Conservation (phyloP, 2,797 vertebrate genomes). For the Distichodus sexfasciatus region DNA sequence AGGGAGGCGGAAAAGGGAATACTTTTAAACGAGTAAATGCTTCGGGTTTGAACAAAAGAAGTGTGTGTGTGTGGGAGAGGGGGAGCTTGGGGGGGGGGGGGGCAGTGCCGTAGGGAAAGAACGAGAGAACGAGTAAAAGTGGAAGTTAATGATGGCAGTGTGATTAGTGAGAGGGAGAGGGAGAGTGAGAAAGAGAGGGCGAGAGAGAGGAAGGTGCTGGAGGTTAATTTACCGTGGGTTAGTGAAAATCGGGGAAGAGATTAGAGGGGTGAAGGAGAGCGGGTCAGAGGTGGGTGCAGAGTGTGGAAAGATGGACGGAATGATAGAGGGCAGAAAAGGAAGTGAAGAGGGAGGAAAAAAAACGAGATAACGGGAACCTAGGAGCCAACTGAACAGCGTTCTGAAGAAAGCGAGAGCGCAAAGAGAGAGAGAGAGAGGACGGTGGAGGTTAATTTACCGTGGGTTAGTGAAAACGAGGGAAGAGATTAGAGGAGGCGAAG, state of each 20-base stretch:
- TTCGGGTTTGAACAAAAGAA: conserved; percentile 1
- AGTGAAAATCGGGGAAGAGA: conserved; percentile 51
- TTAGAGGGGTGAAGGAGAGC: conserved; percentile 8
- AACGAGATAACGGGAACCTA: no score
- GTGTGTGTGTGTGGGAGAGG: conserved; percentile 10
- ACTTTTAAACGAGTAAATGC: conserved; percentile 36
- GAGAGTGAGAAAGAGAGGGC: conserved; percentile 11
- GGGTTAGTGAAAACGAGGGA: conserved; percentile 48
- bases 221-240: conserved; percentile 5
- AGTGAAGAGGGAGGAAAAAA: no score
- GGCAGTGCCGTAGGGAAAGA: conserved; percentile 47
- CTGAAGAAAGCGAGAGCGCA: background rate
- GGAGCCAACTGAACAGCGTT: no score
- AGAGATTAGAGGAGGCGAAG: conserved; percentile 21
- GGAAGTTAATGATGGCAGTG: conserved; percentile 66
- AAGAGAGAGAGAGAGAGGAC: conserved; percentile 14
- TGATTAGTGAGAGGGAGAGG: conserved; percentile 26
- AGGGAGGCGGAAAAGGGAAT: conserved; percentile 19
- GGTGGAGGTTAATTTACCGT: conserved; percentile 6
- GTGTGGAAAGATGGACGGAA: conserved; percentile 1
- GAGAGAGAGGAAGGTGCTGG: conserved; percentile 14
- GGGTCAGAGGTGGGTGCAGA: conserved; percentile 4
- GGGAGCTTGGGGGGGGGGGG: conserved; percentile 20
- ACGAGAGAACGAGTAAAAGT: conserved; percentile 62
- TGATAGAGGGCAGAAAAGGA: conserved; percentile 41